Evolutionary conservation across 2,797 vertebrate species (phyloP).

Genomic region (Catostomus latipinnis): DNA sequence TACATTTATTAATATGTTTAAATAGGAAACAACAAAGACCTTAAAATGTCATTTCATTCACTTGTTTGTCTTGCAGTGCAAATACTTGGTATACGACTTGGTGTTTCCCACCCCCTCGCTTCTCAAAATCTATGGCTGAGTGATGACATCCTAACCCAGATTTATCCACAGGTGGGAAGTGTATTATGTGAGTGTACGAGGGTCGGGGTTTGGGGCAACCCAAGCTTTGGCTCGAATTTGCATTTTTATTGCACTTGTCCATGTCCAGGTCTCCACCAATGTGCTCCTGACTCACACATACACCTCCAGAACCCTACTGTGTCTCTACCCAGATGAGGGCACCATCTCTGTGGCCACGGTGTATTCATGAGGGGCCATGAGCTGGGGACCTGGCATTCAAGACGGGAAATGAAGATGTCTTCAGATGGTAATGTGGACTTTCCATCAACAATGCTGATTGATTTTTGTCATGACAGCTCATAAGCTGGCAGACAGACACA

Average conservation of each 20-base stretch:
- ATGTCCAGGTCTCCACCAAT: conserved; percentile 78
- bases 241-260: conserved; percentile 85
- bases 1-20: conserved; percentile 17
- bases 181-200: conserved; percentile 76
- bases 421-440: conserved; percentile 83
- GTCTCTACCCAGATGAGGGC: conserved; percentile 73
- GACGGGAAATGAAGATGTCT: conserved; percentile 79
- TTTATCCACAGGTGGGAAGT: conserved; percentile 75
- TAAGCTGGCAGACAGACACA: conserved; percentile 70
- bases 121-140: conserved; percentile 54
- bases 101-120: conserved; percentile 24
- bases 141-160: conserved; percentile 68
- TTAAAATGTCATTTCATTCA: conserved; percentile 48
- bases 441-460: conserved; percentile 83
- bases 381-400: conserved; percentile 79
- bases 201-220: conserved; percentile 66
- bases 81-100: neutral
- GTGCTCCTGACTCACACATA: conserved; percentile 74
- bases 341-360: conserved; percentile 47
- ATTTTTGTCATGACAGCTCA: conserved; percentile 74
- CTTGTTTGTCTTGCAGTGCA: neutral
- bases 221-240: conserved; percentile 78
- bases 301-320: conserved; percentile 69
- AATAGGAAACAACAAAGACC: conserved; percentile 53
- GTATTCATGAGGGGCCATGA: conserved; percentile 67